A percentile compares a stretch with the other conserved stretches of the same genome.
Evolutionary conservation across 2,797 vertebrate species (phyloP).

Genomic region (Psittacula echo): DNA sequence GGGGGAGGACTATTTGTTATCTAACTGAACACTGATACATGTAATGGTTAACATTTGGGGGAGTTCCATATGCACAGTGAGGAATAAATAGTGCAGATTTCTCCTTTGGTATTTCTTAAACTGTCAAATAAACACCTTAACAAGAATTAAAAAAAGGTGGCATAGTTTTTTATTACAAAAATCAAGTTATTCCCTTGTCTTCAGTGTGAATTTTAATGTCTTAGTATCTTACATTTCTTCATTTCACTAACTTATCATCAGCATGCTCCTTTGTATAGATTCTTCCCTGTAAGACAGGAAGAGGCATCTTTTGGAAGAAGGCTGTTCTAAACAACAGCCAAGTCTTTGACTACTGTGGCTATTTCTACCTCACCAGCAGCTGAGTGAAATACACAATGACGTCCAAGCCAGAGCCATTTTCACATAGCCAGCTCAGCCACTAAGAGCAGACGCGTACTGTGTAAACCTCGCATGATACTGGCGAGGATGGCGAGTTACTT

Average conservation of each 20-base stretch:
- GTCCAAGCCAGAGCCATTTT: not conserved
- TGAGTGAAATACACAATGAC: not conserved
- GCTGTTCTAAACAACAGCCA: not conserved
- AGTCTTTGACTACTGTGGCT: not conserved
- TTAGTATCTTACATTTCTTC: not conserved
- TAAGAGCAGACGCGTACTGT: not conserved
- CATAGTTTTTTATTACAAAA: not conserved
- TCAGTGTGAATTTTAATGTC: not conserved
- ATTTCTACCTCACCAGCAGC: not conserved
- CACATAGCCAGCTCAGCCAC: not conserved
- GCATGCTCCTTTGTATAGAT: not conserved
- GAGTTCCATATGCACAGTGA: not conserved
- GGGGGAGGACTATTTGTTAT: not conserved
- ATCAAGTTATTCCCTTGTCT: not conserved
- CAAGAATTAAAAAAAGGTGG: not conserved
- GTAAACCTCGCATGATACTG: not conserved
- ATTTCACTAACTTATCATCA: conserved; percentile 73
- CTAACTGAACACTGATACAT: not conserved
- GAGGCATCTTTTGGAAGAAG: not conserved
- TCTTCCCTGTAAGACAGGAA: not conserved
- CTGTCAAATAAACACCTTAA: not conserved
- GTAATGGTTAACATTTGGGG: not conserved
- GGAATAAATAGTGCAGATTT: not conserved
- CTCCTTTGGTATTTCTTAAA: not conserved
- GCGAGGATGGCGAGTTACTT: not conserved